phyloP scores from a whole-genome alignment of 2,797 vertebrate species.

The Pteronotus mesoamericanus region DNA sequence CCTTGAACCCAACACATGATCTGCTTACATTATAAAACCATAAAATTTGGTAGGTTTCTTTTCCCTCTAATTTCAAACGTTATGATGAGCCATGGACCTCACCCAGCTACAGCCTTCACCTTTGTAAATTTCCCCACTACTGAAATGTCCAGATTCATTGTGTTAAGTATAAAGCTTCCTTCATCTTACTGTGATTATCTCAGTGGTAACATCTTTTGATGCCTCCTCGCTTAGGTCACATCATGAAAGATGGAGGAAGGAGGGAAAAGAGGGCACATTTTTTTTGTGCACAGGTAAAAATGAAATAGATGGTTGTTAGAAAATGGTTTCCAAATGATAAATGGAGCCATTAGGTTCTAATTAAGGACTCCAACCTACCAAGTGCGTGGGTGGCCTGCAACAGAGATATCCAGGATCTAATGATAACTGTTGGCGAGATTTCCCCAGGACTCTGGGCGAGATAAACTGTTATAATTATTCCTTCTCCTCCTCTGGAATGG shows the following conservation, averaged over 20 bases:
- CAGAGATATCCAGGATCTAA: slow-evolving; percentile 2
- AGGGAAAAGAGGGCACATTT: background rate
- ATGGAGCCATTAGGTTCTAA: slow-evolving; percentile 48
- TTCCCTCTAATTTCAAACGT: background rate
- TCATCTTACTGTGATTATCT: slow-evolving; percentile 37
- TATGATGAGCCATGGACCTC: background rate
- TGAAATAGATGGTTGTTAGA: slow-evolving; percentile 36
- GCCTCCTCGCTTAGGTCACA: background rate
- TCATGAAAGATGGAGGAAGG: slow-evolving; percentile 15
- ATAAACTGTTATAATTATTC: background rate
- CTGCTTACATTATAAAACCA: slow-evolving; percentile 6
- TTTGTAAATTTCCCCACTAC: slow-evolving; percentile 2
- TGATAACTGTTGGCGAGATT: slow-evolving; percentile 30
- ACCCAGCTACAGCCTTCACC: background rate
- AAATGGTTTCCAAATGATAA: background rate
- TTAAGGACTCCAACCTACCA: background rate
- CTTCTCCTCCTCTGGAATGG: background rate
- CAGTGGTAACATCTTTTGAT: slow-evolving; percentile 24
- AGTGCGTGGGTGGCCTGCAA: background rate
- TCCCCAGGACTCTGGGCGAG: background rate
- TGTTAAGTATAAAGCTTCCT: slow-evolving; percentile 24
- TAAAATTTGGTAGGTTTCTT: background rate
- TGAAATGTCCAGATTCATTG: background rate
- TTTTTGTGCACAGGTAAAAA: slow-evolving; percentile 21
- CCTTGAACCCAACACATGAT: background rate